Conservation (phyloP, 2,888 invertebrate species). For the Cancer borealis region DNA sequence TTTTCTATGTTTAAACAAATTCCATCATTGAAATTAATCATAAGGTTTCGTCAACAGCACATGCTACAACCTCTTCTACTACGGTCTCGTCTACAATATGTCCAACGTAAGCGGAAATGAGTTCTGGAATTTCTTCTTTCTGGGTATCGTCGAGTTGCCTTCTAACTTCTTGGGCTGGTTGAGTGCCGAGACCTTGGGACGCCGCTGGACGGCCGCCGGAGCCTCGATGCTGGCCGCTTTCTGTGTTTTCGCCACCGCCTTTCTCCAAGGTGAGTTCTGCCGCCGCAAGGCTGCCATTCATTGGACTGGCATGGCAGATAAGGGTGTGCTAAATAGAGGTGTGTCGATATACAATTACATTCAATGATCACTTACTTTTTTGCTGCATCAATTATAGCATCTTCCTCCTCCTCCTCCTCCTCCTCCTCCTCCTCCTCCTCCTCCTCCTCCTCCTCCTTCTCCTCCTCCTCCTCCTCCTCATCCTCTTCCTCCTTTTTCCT, state of each 20-base stretch:
- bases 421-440: no score
- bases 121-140: constrained; percentile 85
- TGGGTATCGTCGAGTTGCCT: constrained; percentile 85
- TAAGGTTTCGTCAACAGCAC: constrained; percentile 77
- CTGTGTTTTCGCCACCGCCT: constrained; percentile 54
- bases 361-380: no score
- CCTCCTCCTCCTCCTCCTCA: no score
- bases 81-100: constrained; percentile 79
- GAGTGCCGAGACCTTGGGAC: constrained; percentile 64
- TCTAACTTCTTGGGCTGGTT: constrained; percentile 83
- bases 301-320: no score
- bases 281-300: neutral
- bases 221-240: constrained; percentile 61
- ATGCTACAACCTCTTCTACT: constrained; percentile 79
- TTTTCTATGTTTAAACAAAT: neutral
- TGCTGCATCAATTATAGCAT: no score
- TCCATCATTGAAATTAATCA: neutral
- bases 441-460: no score
- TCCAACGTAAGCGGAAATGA: constrained; percentile 84
- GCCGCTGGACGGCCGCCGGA: constrained; percentile 75
- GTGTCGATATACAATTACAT: no score
- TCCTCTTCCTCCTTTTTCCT: no score
- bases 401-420: no score
- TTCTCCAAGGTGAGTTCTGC: constrained; percentile 50
- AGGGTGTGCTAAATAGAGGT: no score